These are phyloP conservation scores for Chelmon rostratus DNA, from an alignment of 2,797 vertebrate species.

Conservation along the genomic window DNA sequence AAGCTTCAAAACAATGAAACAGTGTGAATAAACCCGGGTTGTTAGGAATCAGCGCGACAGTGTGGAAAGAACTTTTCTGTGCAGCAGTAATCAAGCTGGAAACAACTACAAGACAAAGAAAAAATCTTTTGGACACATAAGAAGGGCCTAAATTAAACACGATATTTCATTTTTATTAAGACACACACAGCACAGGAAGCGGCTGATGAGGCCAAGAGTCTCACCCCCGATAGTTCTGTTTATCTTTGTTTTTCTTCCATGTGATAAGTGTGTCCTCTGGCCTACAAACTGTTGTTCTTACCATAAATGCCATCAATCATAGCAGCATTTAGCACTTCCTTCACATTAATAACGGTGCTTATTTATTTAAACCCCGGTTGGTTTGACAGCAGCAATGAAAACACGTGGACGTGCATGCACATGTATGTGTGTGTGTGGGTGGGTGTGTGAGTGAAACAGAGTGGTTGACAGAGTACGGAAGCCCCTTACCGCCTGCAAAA, in stretches of 20 bases:
- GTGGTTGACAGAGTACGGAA: background rate
- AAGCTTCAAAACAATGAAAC: background rate
- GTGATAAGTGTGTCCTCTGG: constrained; percentile 61
- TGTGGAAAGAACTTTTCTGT: background rate
- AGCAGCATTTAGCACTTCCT: constrained; percentile 54
- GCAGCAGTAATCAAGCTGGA: background rate
- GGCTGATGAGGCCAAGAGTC: constrained; percentile 28
- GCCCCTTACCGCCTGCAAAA: background rate
- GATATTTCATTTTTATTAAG: constrained; percentile 48
- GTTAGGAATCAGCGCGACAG: too few species aligned
- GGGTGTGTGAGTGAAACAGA: background rate
- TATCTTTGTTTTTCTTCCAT: constrained; percentile 65
- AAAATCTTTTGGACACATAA: constrained; percentile 19
- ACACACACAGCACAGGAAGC: constrained; percentile 49
- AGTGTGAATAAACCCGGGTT: background rate
- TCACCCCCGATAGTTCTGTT: constrained; percentile 45
- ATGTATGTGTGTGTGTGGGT: constrained; percentile 9
- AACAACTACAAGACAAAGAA: constrained; percentile 4
- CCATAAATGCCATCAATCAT: constrained; percentile 66
- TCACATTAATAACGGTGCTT: constrained; percentile 63
- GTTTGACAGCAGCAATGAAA: constrained; percentile 55
- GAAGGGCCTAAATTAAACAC: constrained; percentile 42
- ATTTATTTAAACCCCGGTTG: constrained; percentile 55
- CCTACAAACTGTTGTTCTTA: constrained; percentile 62
- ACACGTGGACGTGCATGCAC: background rate